phyloP scores from a whole-genome alignment of 2,113 vertebrate species.

The Xenotilapia longispinis region DNA sequence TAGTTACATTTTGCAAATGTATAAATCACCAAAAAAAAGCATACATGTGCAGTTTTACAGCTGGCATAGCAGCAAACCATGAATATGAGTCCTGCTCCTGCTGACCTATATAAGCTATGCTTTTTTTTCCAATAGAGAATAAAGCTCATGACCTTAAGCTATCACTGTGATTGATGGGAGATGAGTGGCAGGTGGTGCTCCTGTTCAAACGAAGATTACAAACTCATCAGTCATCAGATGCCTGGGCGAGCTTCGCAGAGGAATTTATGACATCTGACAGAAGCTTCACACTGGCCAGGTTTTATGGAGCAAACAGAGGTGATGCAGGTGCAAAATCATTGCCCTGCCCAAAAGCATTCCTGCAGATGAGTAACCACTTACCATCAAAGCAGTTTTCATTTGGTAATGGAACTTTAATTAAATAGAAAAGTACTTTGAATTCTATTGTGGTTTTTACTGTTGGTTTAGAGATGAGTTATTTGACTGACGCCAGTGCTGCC shows the following conservation, averaged over 20 bases:
- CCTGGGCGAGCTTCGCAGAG: slow-evolving; percentile 7
- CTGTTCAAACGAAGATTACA: slow-evolving; percentile 17
- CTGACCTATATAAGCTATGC: not conserved
- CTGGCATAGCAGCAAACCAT: not conserved
- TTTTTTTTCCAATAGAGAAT: not conserved
- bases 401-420: not conserved
- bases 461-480: not conserved
- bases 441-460: not conserved
- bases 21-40: not conserved
- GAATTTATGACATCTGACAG: slow-evolving; percentile 46
- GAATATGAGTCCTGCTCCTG: not conserved
- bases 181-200: slow-evolving; percentile 33
- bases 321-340: slow-evolving; percentile 16
- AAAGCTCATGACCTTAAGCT: not conserved
- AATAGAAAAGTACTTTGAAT: not conserved
- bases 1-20: not conserved
- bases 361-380: slow-evolving; percentile 39
- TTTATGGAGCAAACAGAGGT: not conserved
- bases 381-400: not conserved
- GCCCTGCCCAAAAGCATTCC: slow-evolving; percentile 3
- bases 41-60: not conserved
- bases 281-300: not conserved
- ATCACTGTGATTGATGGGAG: slow-evolving; percentile 21
- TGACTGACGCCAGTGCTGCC: not conserved
- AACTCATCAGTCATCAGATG: slow-evolving; percentile 18